Conservation (phyloP, 2,888 invertebrate genomes). For the Noctua janthe region DNA sequence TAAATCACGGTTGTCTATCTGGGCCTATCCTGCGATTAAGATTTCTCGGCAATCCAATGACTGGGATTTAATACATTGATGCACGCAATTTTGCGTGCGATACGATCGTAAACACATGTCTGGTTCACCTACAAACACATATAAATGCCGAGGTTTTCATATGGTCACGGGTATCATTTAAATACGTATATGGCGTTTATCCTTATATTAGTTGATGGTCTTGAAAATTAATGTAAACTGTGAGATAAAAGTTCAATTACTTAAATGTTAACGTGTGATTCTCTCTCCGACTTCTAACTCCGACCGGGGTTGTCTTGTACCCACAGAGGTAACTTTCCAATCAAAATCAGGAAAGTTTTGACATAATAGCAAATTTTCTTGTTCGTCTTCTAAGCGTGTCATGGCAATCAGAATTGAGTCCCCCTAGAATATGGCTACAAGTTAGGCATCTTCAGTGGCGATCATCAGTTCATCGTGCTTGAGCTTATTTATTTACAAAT, state of each 20-base stretch:
- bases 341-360: not conserved
- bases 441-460: not conserved
- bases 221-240: constrained; percentile 25
- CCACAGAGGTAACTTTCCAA: not conserved
- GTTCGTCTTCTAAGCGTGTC: not conserved
- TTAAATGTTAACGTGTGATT: not conserved
- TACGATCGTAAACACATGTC: constrained; percentile 13
- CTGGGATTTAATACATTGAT: constrained; percentile 19
- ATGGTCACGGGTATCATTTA: constrained; percentile 34
- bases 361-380: not conserved
- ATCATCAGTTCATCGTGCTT: not conserved
- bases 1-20: constrained; percentile 26
- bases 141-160: constrained; percentile 28
- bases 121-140: constrained; percentile 37
- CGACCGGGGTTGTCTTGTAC: not conserved
- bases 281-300: too few relatives aligned
- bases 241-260: constrained; percentile 4
- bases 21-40: constrained; percentile 33
- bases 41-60: constrained; percentile 29
- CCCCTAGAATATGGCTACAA: not conserved
- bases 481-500: constrained; percentile 7
- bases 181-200: constrained; percentile 55
- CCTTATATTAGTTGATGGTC: constrained; percentile 15
- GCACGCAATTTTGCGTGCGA: constrained; percentile 57
- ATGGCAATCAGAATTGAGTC: not conserved